These are phyloP conservation scores for Balaenoptera acutorostrata DNA, from an alignment of 2,113 vertebrate species.

Conservation along the genomic window DNA sequence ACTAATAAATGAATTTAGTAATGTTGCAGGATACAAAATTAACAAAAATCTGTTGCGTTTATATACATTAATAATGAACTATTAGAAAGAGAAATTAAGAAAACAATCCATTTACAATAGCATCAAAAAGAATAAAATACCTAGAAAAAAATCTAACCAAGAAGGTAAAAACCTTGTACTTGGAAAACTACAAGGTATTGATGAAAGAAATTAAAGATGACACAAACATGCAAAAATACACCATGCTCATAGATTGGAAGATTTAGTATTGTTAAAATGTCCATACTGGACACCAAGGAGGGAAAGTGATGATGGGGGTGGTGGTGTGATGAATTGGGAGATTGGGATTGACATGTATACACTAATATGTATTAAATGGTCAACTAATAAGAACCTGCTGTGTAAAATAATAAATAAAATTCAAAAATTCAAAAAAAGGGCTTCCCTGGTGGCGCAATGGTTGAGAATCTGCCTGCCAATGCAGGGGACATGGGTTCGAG, in stretches of 20 bases:
- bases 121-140: background rate
- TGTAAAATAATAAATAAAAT: no score
- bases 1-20: background rate
- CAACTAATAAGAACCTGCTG: no score
- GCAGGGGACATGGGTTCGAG: no score
- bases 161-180: background rate
- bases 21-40: background rate
- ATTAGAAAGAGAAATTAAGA: background rate
- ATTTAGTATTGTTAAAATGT: background rate
- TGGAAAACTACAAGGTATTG: background rate
- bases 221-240: background rate
- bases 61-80: background rate
- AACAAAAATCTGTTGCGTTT: background rate
- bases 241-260: background rate
- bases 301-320: no score
- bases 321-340: no score
- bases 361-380: no score
- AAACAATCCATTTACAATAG: background rate
- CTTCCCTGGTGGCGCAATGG: no score
- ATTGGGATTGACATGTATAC: no score
- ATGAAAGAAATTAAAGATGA: background rate
- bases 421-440: no score
- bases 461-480: no score
- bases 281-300: background rate
- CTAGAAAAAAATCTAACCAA: background rate